Evolutionary conservation across 2,888 invertebrate species (phyloP).

Genomic region (Anthophora plumipes): DNA sequence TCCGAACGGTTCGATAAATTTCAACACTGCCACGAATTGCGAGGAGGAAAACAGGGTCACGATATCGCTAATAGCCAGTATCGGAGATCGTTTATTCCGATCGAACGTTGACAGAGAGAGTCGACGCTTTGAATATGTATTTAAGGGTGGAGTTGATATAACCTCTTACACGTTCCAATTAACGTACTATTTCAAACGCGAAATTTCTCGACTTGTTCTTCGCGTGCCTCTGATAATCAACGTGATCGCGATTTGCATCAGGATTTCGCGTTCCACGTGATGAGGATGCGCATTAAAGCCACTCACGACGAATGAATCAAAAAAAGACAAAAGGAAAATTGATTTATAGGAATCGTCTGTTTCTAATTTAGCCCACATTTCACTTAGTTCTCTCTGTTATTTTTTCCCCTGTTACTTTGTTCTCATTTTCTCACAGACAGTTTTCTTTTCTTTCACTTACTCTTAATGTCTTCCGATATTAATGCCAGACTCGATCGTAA

Average conservation of each 20-base stretch:
- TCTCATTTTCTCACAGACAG: too few species aligned
- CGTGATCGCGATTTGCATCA: neutral
- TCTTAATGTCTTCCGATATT: too few species aligned
- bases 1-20: constrained; percentile 64
- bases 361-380: too few species aligned
- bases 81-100: constrained; percentile 59
- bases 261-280: constrained; percentile 1
- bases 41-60: constrained; percentile 53
- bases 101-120: constrained; percentile 38
- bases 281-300: neutral
- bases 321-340: neutral
- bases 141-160: constrained; percentile 26
- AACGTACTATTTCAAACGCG: constrained; percentile 8
- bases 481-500: too few species aligned
- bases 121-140: constrained; percentile 33
- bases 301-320: too few species aligned
- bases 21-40: constrained; percentile 33
- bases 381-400: too few species aligned
- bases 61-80: constrained; percentile 64
- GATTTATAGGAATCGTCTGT: too few species aligned
- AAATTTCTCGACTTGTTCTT: constrained; percentile 15
- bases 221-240: constrained; percentile 6
- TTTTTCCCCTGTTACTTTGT: too few species aligned
- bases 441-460: too few species aligned
- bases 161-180: constrained; percentile 22